Conservation (phyloP, 1,140 invertebrate species). For the Scaptomyza graminum region DNA sequence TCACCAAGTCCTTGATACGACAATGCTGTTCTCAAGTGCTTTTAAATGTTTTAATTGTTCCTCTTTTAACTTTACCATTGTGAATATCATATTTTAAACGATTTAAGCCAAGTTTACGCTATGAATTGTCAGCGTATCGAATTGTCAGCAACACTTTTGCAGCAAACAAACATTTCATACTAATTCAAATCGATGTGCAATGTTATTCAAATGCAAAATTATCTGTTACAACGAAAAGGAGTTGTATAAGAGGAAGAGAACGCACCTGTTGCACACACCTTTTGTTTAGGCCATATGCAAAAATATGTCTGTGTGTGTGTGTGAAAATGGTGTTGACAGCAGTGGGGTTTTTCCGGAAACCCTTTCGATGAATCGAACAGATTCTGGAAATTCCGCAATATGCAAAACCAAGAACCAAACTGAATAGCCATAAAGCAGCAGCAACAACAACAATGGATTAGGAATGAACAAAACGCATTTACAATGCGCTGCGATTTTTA, state of each 20-base stretch:
- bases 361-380: constrained; percentile 72
- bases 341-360: constrained; percentile 26
- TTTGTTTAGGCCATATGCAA: constrained; percentile 50
- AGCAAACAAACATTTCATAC: too few relatives aligned
- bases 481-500: constrained; percentile 75
- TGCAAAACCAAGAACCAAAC: constrained; percentile 30
- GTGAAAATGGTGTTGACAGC: constrained; percentile 28
- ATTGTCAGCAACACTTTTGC: neutral
- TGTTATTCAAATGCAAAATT: constrained; percentile 9
- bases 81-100: too few relatives aligned
- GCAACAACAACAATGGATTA: constrained; percentile 11
- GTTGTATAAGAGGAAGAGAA: neutral
- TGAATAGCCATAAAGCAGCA: neutral
- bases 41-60: too few relatives aligned
- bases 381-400: constrained; percentile 80
- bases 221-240: constrained; percentile 3
- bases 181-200: neutral
- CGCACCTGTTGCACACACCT: constrained; percentile 28
- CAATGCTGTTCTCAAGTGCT: too few relatives aligned
- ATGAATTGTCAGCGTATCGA: constrained; percentile 6
- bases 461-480: constrained; percentile 50
- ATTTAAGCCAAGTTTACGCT: too few relatives aligned
- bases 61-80: too few relatives aligned
- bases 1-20: too few relatives aligned
- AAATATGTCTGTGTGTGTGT: constrained; percentile 7